Conservation (phyloP, 2,797 vertebrate genomes). For the Ptychobarbus kaznakovi region DNA sequence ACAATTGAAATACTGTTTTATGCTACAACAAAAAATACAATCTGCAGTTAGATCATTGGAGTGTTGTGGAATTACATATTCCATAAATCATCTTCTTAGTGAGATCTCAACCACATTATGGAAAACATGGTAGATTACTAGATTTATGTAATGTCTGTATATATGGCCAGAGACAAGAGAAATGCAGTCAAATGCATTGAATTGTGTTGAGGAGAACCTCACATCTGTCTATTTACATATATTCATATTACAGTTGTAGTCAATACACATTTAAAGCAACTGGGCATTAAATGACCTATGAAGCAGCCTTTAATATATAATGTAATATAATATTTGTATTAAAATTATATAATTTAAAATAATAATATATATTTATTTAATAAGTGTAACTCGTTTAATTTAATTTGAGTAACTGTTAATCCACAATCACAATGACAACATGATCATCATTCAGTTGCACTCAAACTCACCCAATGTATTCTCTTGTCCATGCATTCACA, state of each 20-base stretch:
- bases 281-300: not conserved
- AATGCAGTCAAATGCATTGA: not conserved
- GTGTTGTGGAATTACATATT: not conserved
- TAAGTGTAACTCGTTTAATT: not conserved
- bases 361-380: not conserved
- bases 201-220: not conserved
- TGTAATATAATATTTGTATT: not conserved
- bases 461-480: slow-evolving; percentile 28
- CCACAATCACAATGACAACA: not conserved
- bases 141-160: not conserved
- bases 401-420: not conserved
- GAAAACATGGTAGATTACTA: not conserved
- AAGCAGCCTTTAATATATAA: not conserved
- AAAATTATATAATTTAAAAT: not conserved
- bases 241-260: not conserved
- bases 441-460: not conserved
- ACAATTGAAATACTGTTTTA: not conserved
- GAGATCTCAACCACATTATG: not conserved
- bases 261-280: not conserved
- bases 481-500: slow-evolving; percentile 8
- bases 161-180: not conserved
- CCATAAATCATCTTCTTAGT: not conserved
- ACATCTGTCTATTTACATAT: not conserved
- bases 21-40: too few species aligned
- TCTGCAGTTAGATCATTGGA: not conserved